Evolutionary conservation across 92 coral and sea anemone species (phyloP).

Genomic region (Zoanthus sociatus): DNA sequence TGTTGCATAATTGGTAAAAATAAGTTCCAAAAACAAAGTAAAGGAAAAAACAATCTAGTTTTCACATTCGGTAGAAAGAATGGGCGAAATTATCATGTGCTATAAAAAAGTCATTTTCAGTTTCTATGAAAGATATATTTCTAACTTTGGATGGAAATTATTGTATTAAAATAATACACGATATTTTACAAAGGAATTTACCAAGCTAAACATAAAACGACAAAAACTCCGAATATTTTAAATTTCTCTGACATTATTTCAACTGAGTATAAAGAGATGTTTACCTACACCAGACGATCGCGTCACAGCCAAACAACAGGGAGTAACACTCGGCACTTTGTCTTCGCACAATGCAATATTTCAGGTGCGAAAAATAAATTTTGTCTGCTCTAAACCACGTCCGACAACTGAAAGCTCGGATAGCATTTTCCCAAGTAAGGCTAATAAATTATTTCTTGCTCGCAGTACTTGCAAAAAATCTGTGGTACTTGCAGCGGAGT

Average conservation of each 20-base stretch:
- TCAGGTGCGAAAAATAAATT: conserved; percentile 5
- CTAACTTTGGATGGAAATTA: no score
- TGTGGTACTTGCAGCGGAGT: background rate
- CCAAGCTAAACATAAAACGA: background rate
- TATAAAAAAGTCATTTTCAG: no score
- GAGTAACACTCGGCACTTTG: no score
- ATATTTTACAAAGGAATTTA: background rate
- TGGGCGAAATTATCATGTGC: no score
- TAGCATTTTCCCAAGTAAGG: background rate
- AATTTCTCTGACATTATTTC: background rate
- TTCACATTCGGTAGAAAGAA: no score
- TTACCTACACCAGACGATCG: conserved; percentile 46
- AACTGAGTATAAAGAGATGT: background rate
- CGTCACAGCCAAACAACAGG: background rate
- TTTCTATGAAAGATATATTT: no score
- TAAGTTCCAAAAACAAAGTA: background rate
- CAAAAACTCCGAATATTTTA: background rate
- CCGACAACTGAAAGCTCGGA: background rate
- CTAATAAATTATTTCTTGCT: background rate
- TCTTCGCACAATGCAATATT: background rate
- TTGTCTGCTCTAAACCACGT: conserved; percentile 3
- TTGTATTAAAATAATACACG: no score
- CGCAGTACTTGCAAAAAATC: background rate
- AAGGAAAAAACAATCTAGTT: background rate
- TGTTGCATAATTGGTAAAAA: background rate